Evolutionary conservation across 2,113 vertebrate species (phyloP).

Genomic region (Bagarius yarrelli): DNA sequence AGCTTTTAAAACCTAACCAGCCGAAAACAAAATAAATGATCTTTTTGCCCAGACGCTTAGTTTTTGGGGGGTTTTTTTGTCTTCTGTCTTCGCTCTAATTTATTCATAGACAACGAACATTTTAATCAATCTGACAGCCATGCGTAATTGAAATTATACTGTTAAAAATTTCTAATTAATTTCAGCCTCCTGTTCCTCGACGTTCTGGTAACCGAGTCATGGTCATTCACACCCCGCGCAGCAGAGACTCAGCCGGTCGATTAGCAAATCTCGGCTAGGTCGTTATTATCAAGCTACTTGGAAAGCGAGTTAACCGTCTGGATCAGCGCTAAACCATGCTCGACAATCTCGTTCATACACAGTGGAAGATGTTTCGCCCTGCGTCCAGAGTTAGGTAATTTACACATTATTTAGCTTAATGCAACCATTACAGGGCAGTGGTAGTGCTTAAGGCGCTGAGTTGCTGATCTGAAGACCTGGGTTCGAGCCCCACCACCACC

Average conservation of each 20-base stretch:
- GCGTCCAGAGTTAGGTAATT: neutral
- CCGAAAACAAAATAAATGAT: neutral
- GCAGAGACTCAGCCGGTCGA: neutral
- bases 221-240: constrained; percentile 6
- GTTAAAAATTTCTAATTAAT: constrained; percentile 7
- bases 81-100: neutral
- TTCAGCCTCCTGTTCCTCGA: neutral
- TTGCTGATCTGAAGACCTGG: no score
- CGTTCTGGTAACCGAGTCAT: neutral
- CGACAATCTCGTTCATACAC: no score
- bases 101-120: constrained; percentile 17
- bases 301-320: neutral
- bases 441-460: no score
- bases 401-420: constrained; percentile 8
- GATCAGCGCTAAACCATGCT: constrained; percentile 2
- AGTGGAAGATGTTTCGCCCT: neutral
- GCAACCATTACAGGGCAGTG: neutral
- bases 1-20: neutral
- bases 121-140: constrained; percentile 7
- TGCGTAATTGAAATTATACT: neutral
- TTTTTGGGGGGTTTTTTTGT: neutral
- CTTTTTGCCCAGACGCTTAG: neutral
- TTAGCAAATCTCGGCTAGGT: neutral
- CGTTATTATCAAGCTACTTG: neutral
- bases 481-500: no score